Evolutionary conservation across 2,797 vertebrate genomes (phyloP).

Genomic region (Tadarida brasiliensis): DNA sequence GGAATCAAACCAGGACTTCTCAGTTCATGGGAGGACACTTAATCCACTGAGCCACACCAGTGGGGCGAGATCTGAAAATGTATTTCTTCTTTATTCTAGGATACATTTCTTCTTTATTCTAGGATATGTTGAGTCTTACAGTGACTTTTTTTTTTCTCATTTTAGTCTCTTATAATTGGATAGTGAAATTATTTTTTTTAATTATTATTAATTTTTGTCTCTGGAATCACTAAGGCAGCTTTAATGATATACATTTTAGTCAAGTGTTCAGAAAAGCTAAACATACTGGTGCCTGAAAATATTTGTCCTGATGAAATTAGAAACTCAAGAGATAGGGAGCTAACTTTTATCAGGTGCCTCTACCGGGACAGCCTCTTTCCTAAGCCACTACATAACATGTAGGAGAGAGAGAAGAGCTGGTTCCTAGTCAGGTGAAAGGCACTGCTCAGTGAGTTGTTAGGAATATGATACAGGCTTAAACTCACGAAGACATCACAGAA

Average conservation of each 20-base stretch:
- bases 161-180: slow-evolving; percentile 37
- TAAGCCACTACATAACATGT: neutral
- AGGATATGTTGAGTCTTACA: slow-evolving; percentile 55
- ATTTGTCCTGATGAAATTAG: slow-evolving; percentile 46
- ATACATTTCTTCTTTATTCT: slow-evolving; percentile 52
- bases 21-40: no score
- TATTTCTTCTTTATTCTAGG: slow-evolving; percentile 59
- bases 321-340: slow-evolving; percentile 47
- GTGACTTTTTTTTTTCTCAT: slow-evolving; percentile 34
- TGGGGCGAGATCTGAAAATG: neutral
- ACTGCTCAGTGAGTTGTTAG: slow-evolving; percentile 3
- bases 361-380: neutral
- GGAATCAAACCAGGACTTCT: no score
- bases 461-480: neutral
- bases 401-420: neutral
- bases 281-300: slow-evolving; percentile 58
- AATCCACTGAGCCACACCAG: no score
- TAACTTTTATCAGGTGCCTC: slow-evolving; percentile 40
- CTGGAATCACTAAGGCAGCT: slow-evolving; percentile 50
- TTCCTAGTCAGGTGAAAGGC: slow-evolving; percentile 57
- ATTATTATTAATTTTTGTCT: slow-evolving; percentile 55
- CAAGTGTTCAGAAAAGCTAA: slow-evolving; percentile 59
- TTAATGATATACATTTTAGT: slow-evolving; percentile 49
- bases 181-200: slow-evolving; percentile 36
- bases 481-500: slow-evolving; percentile 24